Evolutionary conservation across 92 coral and sea anemone species (phyloP), one percentile per base, ranked within the genome.

Genomic region (Zoanthus sociatus): DNA sequence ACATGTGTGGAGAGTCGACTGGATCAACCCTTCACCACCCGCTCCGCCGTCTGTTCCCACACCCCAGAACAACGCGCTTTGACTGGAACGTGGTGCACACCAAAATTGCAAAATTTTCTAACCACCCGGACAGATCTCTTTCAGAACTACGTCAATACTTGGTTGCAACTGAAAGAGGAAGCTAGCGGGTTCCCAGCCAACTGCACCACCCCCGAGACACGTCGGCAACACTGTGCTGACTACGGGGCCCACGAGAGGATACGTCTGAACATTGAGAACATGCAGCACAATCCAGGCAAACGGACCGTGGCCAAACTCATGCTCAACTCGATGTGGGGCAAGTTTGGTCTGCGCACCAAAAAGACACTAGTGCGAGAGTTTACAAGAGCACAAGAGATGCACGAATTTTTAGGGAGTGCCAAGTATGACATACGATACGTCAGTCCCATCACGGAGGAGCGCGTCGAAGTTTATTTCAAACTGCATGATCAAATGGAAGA

Each of bases 281-380:
- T 60, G n/a, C 14, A 7, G 5, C 67, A 60, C 10, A 60, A 60
- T n/a, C 67, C 67, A 13, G 67, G 67, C n/a, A 13, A n/a, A 4
- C 67, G 67, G 13, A 16, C 67, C 5, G n/a, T 60, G 67, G 67
- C 13, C 67, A 60, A 60, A 26, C 26, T 26, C 26, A 26, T 26
- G 67, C 67, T 60, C 67, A 60, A 60, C 13, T 60, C 67, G 20
- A 60, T 60, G 67, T 60, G 67, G 67, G 67, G 67, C n/a, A 60
- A 60, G 20, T 60, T 60, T n/a, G 67, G 67, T n/a, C 67, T 7
- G 20, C n/a, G 67, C 67, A 60, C 1, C 0, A 12, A 60, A 11
- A 60, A 7, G 67, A 60, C 67, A 12, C 67, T 7, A 60, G 67
- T 60, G 13, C 8, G 13, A 60, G n/a, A 60, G 13, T 60, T 60